Conservation (phyloP, 2,888 invertebrate species). For the Ganaspis brasiliensis region DNA sequence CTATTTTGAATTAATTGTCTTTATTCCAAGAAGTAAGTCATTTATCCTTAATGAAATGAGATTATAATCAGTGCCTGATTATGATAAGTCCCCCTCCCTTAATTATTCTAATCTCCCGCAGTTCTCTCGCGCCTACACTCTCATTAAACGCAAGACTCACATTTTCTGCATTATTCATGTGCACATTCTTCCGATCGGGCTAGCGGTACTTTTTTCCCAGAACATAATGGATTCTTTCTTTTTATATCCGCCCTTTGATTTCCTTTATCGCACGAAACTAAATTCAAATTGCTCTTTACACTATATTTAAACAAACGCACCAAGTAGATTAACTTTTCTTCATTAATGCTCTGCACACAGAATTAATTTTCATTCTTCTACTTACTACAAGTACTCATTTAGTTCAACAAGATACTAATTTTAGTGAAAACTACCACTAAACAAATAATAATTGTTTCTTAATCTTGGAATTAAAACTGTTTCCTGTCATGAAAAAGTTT, state of each 20-base stretch:
- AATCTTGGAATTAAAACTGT: too few relatives aligned
- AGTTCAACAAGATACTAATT: too few relatives aligned
- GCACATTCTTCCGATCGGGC: slow-evolving; percentile 25
- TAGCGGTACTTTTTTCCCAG: slow-evolving; percentile 40
- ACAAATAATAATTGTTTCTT: too few relatives aligned
- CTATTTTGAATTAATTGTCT: too few relatives aligned
- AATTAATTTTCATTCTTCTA: too few relatives aligned
- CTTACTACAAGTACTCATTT: too few relatives aligned
- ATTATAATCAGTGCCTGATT: background rate
- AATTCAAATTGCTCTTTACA: slow-evolving; percentile 26
- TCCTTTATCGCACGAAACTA: background rate
- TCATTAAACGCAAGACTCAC: slow-evolving; percentile 29
- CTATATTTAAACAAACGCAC: background rate
- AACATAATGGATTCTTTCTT: slow-evolving; percentile 16
- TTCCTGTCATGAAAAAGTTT: too few relatives aligned
- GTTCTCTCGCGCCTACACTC: slow-evolving; percentile 32
- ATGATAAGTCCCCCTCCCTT: background rate
- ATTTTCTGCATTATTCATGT: slow-evolving; percentile 27
- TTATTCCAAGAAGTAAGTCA: background rate
- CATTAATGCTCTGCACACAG: too few relatives aligned
- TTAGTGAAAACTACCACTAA: too few relatives aligned
- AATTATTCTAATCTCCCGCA: slow-evolving; percentile 12
- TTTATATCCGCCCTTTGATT: slow-evolving; percentile 29
- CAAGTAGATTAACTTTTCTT: background rate
- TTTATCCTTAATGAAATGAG: background rate